phyloP scores from a whole-genome alignment of 2,888 invertebrate species.

The Tetragnatha montana region DNA sequence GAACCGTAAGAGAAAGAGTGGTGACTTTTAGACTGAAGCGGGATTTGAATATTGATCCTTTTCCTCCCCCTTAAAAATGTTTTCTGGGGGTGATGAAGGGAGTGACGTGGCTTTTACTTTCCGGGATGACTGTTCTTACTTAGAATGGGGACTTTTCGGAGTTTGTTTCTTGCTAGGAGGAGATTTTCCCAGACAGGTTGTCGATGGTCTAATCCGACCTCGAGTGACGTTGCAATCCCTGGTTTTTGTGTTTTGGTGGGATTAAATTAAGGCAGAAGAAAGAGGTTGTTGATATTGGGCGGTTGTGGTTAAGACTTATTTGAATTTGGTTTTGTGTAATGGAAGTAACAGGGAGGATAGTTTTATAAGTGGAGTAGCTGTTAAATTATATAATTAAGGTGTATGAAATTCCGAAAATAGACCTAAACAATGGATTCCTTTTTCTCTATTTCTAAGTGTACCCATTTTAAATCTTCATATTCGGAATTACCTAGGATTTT shows the following conservation, averaged over 20 bases:
- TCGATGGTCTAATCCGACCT: constrained; percentile 2
- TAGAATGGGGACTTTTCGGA: neutral
- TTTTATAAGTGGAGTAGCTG: no score
- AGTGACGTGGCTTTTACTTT: constrained; percentile 21
- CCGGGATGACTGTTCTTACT: neutral
- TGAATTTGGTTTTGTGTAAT: no score
- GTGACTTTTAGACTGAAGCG: neutral
- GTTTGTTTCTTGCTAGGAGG: neutral
- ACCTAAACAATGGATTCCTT: no score
- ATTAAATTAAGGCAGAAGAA: neutral
- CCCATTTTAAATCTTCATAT: no score
- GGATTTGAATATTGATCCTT: constrained; percentile 49
- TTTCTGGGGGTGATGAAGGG: constrained; percentile 14
- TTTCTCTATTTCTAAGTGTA: no score
- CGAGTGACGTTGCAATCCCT: neutral
- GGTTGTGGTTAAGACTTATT: neutral
- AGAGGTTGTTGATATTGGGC: neutral
- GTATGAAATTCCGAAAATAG: no score
- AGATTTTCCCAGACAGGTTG: neutral
- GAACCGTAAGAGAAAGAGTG: neutral
- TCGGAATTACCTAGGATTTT: no score
- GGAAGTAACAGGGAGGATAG: no score
- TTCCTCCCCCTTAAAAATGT: constrained; percentile 22
- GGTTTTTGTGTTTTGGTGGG: neutral
- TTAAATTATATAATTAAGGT: no score